Base-by-base conservation (phyloP, 1,140 invertebrate genomes). In the Rhagoletis pomonella region DNA sequence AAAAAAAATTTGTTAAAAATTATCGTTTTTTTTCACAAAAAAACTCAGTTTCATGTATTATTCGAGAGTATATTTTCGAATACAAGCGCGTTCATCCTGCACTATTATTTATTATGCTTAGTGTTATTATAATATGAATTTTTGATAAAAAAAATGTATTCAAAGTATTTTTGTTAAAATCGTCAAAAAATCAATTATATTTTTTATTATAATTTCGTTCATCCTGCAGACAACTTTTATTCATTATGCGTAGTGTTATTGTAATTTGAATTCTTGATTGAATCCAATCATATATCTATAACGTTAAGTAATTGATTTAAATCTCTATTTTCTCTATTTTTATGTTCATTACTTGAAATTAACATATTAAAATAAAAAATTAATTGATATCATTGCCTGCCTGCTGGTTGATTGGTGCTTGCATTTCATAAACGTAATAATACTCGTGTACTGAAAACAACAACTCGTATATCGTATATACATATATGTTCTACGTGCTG, bases 351-450 rank as follows among this genome's bases (percentile, higher is more conserved):
- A 81, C 50, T 19, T 42, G 47, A 55, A 55, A 55, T 29, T 81
- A n/a, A 81, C 17, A 47, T 19, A 10, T 55, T 9, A 19, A 81
- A 58, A 81, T 10, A 1, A 50, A 81, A 81, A 81, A 55, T n/a
- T 55, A 50, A 3, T 47, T 73, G 17, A 89, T 88, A 65, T 10
- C 50, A 90, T 88, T 58, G 85, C 87, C 39, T 91, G 91, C 91
- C 91, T 91, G 91, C 90, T 89, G 91, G 90, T 91, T 90, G 91
- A 90, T 91, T 91, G 91, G 88, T 91, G 91, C 91, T 91, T 92
- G 91, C 89, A 90, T 91, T 88, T 89, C 89, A 90, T 86, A 65
- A 59, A 67, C 19, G 62, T 86, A 62, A 19, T 84, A 84, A 85
- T 81, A 73, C 44, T 14, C 29, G n/a, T 77, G 47, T 77, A 77